Percentiles rank a stretch among this genome's conserved stretches.
Conservation (phyloP, 92 coral and sea anemone genomes). For the Porites cylindrica region DNA sequence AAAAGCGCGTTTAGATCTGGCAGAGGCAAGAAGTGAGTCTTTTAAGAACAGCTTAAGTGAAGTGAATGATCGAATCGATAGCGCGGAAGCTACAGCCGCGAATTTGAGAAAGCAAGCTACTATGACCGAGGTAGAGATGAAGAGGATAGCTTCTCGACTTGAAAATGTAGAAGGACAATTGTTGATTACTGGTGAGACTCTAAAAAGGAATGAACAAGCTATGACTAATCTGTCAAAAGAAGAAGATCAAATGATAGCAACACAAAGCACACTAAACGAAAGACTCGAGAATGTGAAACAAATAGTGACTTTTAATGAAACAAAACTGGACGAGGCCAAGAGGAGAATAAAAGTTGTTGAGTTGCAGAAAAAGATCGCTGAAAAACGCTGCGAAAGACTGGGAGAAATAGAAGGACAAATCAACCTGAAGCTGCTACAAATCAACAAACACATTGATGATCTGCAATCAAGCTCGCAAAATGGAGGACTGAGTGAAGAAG, state of each 20-base stretch:
- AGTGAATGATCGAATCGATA: slow-evolving; percentile 26
- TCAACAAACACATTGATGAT: slow-evolving; percentile 23
- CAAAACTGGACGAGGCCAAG: slow-evolving; percentile 27
- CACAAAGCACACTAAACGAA: slow-evolving; percentile 27
- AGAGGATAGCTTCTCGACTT: slow-evolving; percentile 34
- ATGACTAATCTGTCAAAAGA: slow-evolving; percentile 24
- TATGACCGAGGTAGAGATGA: slow-evolving; percentile 23
- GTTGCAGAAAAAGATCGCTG: slow-evolving; percentile 45
- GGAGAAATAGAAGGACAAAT: slow-evolving; percentile 25
- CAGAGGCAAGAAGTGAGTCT: slow-evolving; percentile 36
- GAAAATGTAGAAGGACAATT: slow-evolving; percentile 25
- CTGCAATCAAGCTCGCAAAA: slow-evolving; percentile 19
- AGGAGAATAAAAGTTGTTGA: slow-evolving; percentile 36
- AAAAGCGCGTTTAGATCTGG: slow-evolving; percentile 34
- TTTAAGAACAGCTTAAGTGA: slow-evolving; percentile 40
- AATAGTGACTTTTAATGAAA: slow-evolving; percentile 10
- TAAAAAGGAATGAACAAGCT: slow-evolving; percentile 26
- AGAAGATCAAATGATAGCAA: slow-evolving; percentile 22
- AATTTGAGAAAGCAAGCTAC: slow-evolving; percentile 23
- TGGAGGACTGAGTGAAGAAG: slow-evolving; percentile 24
- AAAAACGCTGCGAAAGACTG: slow-evolving; percentile 44
- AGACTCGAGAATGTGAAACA: slow-evolving; percentile 38
- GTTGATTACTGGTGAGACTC: slow-evolving; percentile 19
- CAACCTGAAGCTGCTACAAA: not conserved
- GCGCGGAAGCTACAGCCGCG: slow-evolving; percentile 37